phyloP scores from a whole-genome alignment of 1,140 invertebrate genomes.

The Anastatus disparis region DNA sequence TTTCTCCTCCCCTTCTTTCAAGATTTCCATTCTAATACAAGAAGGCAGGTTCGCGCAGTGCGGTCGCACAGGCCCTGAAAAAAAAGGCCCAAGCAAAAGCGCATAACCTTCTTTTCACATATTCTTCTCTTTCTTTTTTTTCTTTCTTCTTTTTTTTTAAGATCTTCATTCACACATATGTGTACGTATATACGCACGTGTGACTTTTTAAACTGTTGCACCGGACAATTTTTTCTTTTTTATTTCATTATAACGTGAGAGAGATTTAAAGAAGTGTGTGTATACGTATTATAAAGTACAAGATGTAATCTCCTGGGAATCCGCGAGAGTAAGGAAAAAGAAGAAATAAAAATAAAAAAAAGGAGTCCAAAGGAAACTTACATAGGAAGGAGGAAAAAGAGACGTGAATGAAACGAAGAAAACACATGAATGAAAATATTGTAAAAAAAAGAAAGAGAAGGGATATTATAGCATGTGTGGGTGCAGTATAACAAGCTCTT shows the following conservation, averaged over 20 bases:
- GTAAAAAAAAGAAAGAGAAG: no score
- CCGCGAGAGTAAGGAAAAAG: slow-evolving; percentile 44
- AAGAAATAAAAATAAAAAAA: neutral
- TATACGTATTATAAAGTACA: neutral
- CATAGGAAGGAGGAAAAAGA: neutral
- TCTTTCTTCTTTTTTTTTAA: no score
- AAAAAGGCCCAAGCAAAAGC: no score
- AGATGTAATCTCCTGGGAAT: slow-evolving; percentile 64
- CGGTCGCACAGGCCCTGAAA: neutral
- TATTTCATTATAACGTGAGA: neutral
- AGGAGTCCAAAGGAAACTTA: no score
- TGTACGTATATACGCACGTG: neutral
- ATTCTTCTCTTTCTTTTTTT: no score
- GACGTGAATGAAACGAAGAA: neutral
- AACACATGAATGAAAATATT: neutral
- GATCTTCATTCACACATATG: neutral
- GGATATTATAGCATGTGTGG: no score
- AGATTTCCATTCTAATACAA: no score
- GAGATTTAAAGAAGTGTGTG: no score
- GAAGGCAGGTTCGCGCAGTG: neutral
- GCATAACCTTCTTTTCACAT: no score
- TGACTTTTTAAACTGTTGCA: no score
- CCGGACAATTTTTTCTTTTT: neutral
- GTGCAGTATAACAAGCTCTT: slow-evolving; percentile 42
- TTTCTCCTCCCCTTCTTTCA: no score